These are phyloP conservation scores for Corythornis madagascariensis DNA, from an alignment of 2,113 vertebrate species.

Conservation along the genomic window DNA sequence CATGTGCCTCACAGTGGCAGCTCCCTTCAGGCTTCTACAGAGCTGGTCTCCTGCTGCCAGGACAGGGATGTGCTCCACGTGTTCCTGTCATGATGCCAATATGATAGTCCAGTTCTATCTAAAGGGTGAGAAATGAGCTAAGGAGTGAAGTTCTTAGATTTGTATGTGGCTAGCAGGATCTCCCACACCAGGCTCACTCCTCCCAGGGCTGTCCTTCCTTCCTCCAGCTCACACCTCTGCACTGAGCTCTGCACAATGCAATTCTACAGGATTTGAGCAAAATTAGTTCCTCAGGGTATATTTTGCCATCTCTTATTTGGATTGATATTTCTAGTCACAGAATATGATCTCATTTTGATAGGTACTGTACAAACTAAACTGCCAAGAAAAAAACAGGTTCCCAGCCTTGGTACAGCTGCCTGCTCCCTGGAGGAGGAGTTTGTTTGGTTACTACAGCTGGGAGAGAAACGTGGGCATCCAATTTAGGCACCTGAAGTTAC, in stretches of 20 bases:
- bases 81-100: not conserved
- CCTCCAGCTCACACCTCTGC: not conserved
- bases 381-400: not conserved
- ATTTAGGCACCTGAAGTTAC: not conserved
- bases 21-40: not conserved
- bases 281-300: not conserved
- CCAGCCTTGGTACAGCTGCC: not conserved
- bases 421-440: not conserved
- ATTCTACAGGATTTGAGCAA: not conserved
- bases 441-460: not conserved
- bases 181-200: not conserved
- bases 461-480: not conserved
- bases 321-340: not conserved
- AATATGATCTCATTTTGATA: not conserved
- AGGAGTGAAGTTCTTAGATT: not conserved
- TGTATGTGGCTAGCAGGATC: not conserved
- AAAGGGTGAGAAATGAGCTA: not conserved
- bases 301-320: slow-evolving; percentile 1
- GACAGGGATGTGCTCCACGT: not conserved
- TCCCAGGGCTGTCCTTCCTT: not conserved
- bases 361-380: not conserved
- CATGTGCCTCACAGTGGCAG: not conserved
- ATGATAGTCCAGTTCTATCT: not conserved
- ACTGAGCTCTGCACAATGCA: not conserved
- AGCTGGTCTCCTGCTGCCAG: not conserved